A percentile compares a stretch with the other conserved stretches of the same genome.
phyloP scores from a whole-genome alignment of 1,140 invertebrate genomes.

The Zaprionus inermis region DNA sequence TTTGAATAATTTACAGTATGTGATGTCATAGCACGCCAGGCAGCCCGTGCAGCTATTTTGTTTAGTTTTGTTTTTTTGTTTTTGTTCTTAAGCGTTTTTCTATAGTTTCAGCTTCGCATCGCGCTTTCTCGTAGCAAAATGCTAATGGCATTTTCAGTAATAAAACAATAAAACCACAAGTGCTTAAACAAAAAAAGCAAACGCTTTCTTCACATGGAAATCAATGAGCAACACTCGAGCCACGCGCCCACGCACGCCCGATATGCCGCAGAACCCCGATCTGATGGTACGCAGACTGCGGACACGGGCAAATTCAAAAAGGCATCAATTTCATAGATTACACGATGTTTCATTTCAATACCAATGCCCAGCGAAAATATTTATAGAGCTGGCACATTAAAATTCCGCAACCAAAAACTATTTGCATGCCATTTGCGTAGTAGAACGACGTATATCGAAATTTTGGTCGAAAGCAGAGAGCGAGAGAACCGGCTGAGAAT shows the following conservation, averaged over 20 bases:
- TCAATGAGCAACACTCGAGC: constrained; percentile 28
- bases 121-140: constrained; percentile 56
- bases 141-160: constrained; percentile 8
- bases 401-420: constrained; percentile 27
- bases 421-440: constrained; percentile 57
- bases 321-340: neutral
- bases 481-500: constrained; percentile 62
- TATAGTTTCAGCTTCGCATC: constrained; percentile 42
- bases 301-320: too few species aligned
- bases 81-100: neutral
- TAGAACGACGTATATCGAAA: constrained; percentile 51
- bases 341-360: neutral
- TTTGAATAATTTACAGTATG: constrained; percentile 77
- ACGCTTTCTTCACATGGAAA: constrained; percentile 1
- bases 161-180: constrained; percentile 11
- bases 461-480: constrained; percentile 53
- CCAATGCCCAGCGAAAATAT: neutral
- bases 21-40: constrained; percentile 77
- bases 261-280: neutral
- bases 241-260: constrained; percentile 9
- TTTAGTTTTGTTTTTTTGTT: too few species aligned
- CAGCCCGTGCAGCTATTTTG: constrained; percentile 11
- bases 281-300: constrained; percentile 6
- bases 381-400: constrained; percentile 12
- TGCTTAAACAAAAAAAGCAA: too few species aligned